These are phyloP conservation scores for Synchiropus splendidus DNA, from an alignment of 2,113 vertebrate genomes.

Conservation along the genomic window DNA sequence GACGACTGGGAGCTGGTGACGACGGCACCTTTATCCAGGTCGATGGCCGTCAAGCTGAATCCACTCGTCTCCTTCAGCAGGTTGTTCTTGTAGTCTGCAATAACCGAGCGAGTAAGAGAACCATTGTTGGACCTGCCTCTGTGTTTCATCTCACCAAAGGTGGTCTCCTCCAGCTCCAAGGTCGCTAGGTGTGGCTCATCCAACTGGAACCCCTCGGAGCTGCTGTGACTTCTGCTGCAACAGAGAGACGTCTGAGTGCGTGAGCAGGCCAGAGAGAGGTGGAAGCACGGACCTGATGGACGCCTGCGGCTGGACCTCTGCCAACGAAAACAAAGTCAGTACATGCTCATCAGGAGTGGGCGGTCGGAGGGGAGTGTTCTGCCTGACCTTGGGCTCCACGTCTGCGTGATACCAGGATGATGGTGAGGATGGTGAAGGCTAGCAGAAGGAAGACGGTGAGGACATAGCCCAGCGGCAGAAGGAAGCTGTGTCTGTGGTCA, in stretches of 20 bases:
- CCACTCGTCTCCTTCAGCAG: slow-evolving; percentile 77
- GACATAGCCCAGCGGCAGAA: slow-evolving; percentile 86
- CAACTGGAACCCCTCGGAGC: slow-evolving; percentile 70
- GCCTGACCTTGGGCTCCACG: slow-evolving; percentile 67
- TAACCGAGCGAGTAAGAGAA: slow-evolving; percentile 6
- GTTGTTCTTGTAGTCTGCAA: slow-evolving; percentile 92
- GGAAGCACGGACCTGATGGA: neutral
- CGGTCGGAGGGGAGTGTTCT: neutral
- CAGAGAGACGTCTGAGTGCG: neutral
- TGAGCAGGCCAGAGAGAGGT: neutral
- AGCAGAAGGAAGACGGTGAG: slow-evolving; percentile 82
- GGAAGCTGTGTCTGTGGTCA: slow-evolving; percentile 75
- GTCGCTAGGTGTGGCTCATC: slow-evolving; percentile 60
- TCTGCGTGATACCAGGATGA: slow-evolving; percentile 69
- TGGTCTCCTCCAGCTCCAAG: slow-evolving; percentile 73
- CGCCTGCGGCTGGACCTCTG: neutral
- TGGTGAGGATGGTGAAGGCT: slow-evolving; percentile 72
- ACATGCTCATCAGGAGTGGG: no score
- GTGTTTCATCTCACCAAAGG: slow-evolving; percentile 66
- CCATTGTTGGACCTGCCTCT: neutral
- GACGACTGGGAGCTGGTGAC: neutral
- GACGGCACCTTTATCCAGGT: slow-evolving; percentile 81
- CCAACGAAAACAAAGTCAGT: no score
- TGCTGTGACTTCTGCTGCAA: slow-evolving; percentile 65
- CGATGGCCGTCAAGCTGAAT: slow-evolving; percentile 69